phyloP scores from a whole-genome alignment of 2,113 vertebrate species.

The Anthoscopus minutus region DNA sequence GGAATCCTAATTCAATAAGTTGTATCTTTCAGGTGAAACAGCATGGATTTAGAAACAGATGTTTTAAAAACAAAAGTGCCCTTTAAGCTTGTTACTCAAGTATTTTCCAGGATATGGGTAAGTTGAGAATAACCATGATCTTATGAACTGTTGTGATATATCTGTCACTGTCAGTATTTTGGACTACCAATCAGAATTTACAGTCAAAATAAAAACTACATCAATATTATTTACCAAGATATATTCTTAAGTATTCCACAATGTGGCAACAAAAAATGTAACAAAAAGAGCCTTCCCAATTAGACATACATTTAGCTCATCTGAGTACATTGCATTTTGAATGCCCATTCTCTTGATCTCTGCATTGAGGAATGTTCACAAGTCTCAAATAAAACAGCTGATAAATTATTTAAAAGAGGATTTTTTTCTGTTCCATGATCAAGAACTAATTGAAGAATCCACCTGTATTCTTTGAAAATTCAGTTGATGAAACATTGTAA shows the following conservation, averaged over 20 bases:
- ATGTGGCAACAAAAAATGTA: not conserved
- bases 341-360: not conserved
- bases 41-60: slow-evolving; percentile 76
- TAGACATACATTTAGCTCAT: not conserved
- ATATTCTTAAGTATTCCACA: not conserved
- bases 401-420: not conserved
- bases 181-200: slow-evolving; percentile 31
- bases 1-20: slow-evolving; percentile 3
- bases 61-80: slow-evolving; percentile 75
- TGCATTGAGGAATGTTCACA: not conserved
- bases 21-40: slow-evolving; percentile 73
- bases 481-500: not conserved
- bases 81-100: slow-evolving; percentile 70
- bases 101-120: slow-evolving; percentile 72
- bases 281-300: not conserved
- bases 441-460: not conserved
- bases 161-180: not conserved
- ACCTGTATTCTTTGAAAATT: not conserved
- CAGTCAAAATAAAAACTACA: not conserved
- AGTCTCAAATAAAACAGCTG: not conserved
- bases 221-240: not conserved
- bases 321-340: not conserved
- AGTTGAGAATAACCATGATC: slow-evolving; percentile 40
- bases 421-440: not conserved
- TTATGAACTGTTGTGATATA: not conserved